These are phyloP conservation scores for Lamprotornis superbus DNA, from an alignment of 2,113 vertebrate genomes.

Conservation along the genomic window DNA sequence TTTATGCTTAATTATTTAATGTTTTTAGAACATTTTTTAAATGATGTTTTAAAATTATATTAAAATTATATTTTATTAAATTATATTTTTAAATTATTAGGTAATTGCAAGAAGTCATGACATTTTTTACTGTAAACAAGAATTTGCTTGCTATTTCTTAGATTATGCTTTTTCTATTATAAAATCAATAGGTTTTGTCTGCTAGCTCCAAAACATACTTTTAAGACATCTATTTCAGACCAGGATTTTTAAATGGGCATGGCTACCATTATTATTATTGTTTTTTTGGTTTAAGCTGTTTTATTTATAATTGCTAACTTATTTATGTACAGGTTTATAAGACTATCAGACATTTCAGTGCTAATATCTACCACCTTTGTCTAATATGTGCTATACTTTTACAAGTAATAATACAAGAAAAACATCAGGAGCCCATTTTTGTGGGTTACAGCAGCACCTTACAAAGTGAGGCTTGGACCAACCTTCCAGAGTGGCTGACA, in stretches of 20 bases:
- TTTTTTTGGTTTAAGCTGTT: not conserved
- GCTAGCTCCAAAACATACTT: not conserved
- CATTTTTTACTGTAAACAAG: not conserved
- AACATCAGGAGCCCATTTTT: not conserved
- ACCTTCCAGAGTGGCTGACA: not conserved
- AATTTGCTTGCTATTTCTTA: not conserved
- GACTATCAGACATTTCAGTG: not conserved
- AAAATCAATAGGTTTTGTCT: not conserved
- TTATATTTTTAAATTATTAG: not conserved
- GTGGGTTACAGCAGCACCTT: not conserved
- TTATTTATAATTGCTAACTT: not conserved
- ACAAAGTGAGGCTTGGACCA: not conserved
- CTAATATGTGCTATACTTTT: accelerated
- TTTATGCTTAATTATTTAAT: not conserved
- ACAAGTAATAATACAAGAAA: not conserved
- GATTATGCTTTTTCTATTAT: not conserved
- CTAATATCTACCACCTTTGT: not conserved
- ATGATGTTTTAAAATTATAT: not conserved
- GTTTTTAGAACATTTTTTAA: not conserved
- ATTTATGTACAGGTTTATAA: not conserved
- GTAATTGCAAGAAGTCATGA: not conserved
- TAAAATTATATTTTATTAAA: too few relatives aligned
- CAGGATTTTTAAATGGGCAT: accelerated
- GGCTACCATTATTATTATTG: not conserved
- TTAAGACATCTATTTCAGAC: not conserved